Conservation (phyloP, 2,113 vertebrate species). For the Montifringilla adamsi region DNA sequence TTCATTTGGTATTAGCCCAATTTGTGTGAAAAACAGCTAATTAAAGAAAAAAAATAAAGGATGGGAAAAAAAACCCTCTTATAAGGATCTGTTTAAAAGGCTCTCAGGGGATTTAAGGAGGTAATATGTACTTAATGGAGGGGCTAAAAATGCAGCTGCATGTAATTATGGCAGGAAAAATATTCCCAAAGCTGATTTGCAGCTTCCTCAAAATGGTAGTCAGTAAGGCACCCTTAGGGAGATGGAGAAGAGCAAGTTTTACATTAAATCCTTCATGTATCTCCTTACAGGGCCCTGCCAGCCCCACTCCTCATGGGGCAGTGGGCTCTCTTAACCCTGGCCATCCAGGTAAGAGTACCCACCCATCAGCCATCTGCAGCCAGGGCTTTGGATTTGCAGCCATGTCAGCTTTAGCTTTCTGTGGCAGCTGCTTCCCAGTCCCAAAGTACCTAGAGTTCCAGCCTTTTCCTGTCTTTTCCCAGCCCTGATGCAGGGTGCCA, state of each 20-base stretch:
- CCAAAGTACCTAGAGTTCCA: fast-evolving
- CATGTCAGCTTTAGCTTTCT: not conserved
- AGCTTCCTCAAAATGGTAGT: not conserved
- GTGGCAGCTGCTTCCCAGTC: not conserved
- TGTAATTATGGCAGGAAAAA: slow-evolving; percentile 1
- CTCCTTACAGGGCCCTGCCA: not conserved
- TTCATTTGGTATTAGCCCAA: not conserved
- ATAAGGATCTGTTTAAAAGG: not conserved
- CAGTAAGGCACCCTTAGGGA: not conserved
- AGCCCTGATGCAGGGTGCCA: not conserved
- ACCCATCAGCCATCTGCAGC: not conserved
- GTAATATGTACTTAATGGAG: not conserved
- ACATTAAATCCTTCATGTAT: fast-evolving
- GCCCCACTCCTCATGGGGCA: not conserved
- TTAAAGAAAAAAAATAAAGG: not conserved
- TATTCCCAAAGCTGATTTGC: not conserved
- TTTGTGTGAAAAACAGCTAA: not conserved
- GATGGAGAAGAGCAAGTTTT: not conserved
- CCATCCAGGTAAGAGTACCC: not conserved
- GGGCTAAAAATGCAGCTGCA: not conserved
- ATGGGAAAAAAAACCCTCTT: not conserved
- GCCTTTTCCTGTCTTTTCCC: not conserved
- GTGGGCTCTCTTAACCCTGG: not conserved
- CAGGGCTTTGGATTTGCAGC: not conserved
- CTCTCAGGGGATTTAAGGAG: not conserved